phyloP scores from a whole-genome alignment of 2,888 invertebrate species.

The Syrphus vitripennis region DNA sequence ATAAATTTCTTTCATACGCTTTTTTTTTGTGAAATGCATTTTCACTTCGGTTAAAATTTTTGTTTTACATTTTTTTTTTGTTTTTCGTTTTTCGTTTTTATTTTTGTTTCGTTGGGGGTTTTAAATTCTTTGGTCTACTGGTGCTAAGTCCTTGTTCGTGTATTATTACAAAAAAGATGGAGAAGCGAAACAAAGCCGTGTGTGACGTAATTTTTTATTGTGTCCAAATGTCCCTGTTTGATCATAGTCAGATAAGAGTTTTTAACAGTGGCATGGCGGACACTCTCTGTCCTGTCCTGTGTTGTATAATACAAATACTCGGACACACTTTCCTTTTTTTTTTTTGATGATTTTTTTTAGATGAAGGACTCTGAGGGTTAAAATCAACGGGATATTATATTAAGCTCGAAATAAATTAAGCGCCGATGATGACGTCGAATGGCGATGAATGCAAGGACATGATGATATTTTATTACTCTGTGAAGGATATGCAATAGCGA shows the following conservation, averaged over 20 bases:
- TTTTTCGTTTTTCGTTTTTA: too few relatives aligned
- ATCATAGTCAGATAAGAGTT: constrained; percentile 57
- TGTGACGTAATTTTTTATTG: constrained; percentile 56
- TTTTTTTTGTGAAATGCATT: constrained; percentile 59
- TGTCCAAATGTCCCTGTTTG: constrained; percentile 63
- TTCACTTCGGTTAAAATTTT: constrained; percentile 55
- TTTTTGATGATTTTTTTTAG: constrained; percentile 10
- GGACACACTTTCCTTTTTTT: constrained; percentile 1
- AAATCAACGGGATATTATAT: constrained; percentile 64
- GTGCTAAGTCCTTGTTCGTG: constrained; percentile 62
- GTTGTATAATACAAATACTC: not conserved
- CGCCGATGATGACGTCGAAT: constrained; percentile 60
- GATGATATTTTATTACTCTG: constrained; percentile 66
- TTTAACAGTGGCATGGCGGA: constrained; percentile 26
- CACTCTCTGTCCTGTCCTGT: not conserved
- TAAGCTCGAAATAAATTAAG: constrained; percentile 66
- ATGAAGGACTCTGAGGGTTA: constrained; percentile 44
- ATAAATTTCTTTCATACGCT: constrained; percentile 68
- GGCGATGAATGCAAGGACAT: constrained; percentile 60
- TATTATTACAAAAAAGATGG: constrained; percentile 42
- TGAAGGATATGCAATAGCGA: constrained; percentile 43
- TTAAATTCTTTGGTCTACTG: constrained; percentile 40
- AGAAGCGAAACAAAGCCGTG: constrained; percentile 42
- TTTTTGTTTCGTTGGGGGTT: constrained; percentile 1
- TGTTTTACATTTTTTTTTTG: constrained; percentile 5